Base-by-base conservation (phyloP, 2,113 vertebrate species). In the Cnemophilus loriae region DNA sequence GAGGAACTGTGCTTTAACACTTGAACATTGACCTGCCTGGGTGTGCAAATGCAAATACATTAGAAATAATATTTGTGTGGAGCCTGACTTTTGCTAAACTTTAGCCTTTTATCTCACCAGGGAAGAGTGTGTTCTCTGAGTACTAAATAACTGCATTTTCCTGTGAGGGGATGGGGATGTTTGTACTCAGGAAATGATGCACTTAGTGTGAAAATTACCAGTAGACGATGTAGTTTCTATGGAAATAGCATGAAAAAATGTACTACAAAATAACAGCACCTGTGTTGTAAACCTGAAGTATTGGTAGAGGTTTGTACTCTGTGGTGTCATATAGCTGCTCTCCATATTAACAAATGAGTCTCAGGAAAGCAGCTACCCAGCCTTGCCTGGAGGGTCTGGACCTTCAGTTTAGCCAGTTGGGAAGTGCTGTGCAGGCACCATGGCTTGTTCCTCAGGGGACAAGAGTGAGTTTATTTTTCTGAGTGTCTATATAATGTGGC, bases 161-260 rank as follows among this genome's bases (percentile, higher is more conserved):
- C 1, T 79, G n/a, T 1, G 8, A 89, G 79, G 53, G 65, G 64
- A 42, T 32, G 68, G 39, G 42, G 53, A 64, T 96, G 84, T 93
- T 96, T 94, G 89, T 49, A 6, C 50, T 8, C 76, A 57, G 61
- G 69, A 91, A 86, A 85, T 91, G 61, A 86, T 88, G 90, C 83
- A 61, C 93, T 90, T 95, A 89, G 95, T 27, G 79, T 59, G 93
- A 84, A 96, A 96, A 97, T 95, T 91, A 46, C 79, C 55, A 75
- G 68, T 79, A n/a, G 20, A 67, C n/a, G 13, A n/a, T 39, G 30
- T 50, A 83, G 95, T 95, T 97, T 90, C 96, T 96, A 87, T 97
- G 93, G 96, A 97, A 97, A 96, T 97, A 84, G 84, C 41, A 18
- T 41, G 52, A 78, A 95, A 87, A 35, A 46, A 28, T 50, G 28